Percentiles rank a stretch among this genome's conserved stretches.
Evolutionary conservation across 2,797 vertebrate genomes (phyloP).

Genomic region (Sciaenops ocellatus): DNA sequence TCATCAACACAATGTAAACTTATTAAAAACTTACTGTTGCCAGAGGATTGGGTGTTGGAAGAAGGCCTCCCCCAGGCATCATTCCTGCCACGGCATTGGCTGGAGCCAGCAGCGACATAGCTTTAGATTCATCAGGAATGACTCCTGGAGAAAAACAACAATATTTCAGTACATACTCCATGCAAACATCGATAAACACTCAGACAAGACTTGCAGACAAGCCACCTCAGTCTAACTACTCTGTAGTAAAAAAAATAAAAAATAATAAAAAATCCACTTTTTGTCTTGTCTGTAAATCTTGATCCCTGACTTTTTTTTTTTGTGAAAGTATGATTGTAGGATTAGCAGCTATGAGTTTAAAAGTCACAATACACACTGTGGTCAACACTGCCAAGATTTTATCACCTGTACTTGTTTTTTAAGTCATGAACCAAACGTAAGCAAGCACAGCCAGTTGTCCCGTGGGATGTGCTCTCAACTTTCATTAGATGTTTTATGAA

Average conservation of each 20-base stretch:
- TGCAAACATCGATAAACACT: slow-evolving; percentile 65
- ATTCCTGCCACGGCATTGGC: slow-evolving; percentile 99
- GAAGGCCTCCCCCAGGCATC: slow-evolving; percentile 98
- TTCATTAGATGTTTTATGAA: slow-evolving; percentile 99
- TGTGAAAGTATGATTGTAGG: slow-evolving; percentile 79
- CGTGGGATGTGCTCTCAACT: slow-evolving; percentile 99
- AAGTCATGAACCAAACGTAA: slow-evolving; percentile 99
- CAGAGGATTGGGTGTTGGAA: slow-evolving; percentile 97
- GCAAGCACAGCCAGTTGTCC: slow-evolving; percentile 99
- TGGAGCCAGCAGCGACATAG: slow-evolving; percentile 98
- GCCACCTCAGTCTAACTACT: slow-evolving; percentile 91
- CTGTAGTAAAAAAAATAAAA: slow-evolving; percentile 72
- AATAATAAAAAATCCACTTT: slow-evolving; percentile 67
- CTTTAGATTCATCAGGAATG: slow-evolving; percentile 99
- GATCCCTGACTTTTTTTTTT: slow-evolving; percentile 74
- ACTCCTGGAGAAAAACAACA: slow-evolving; percentile 93
- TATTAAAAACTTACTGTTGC: slow-evolving; percentile 86
- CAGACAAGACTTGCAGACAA: slow-evolving; percentile 84
- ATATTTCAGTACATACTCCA: slow-evolving; percentile 59
- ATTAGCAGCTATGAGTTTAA: slow-evolving; percentile 86
- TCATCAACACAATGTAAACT: neutral
- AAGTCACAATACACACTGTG: slow-evolving; percentile 99
- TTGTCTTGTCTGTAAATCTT: slow-evolving; percentile 84
- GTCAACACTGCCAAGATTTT: slow-evolving; percentile 99
- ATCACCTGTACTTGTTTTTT: slow-evolving; percentile 99